These are phyloP conservation scores for Agrenia bidenticulata DNA, from an alignment of 2,888 invertebrate species.

Conservation along the genomic window DNA sequence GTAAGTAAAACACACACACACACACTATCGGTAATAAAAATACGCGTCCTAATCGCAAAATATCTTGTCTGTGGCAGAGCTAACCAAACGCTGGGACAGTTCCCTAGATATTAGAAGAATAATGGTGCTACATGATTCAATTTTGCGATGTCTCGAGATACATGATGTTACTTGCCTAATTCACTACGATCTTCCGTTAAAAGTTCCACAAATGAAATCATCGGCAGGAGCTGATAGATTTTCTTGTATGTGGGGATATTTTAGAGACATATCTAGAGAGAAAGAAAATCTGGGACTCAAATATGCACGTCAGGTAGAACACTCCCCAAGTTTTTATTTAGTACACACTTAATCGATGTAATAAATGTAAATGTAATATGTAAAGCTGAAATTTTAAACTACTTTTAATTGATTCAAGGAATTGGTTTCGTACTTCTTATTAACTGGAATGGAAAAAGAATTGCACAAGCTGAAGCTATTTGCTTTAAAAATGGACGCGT, in stretches of 20 bases:
- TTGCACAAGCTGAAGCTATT: conserved; percentile 26
- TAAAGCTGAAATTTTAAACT: too few species aligned
- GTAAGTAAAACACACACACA: too few species aligned
- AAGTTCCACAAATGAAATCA: neutral
- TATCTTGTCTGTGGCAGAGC: too few species aligned
- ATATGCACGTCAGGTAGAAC: too few species aligned
- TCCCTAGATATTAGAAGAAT: neutral
- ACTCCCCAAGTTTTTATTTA: too few species aligned
- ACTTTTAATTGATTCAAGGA: too few species aligned
- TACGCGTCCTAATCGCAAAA: too few species aligned
- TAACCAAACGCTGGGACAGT: conserved; percentile 7
- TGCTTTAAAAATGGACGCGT: neutral
- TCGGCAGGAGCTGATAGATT: conserved; percentile 9
- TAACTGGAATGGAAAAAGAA: conserved; percentile 28
- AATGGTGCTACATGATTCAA: conserved; percentile 22
- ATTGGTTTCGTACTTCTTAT: conserved; percentile 26
- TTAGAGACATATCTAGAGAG: conserved; percentile 9
- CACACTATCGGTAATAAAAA: too few species aligned
- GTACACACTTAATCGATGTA: too few species aligned
- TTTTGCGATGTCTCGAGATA: conserved; percentile 19
- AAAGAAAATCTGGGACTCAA: neutral
- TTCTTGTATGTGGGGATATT: conserved; percentile 14
- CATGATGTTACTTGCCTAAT: conserved; percentile 19
- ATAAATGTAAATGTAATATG: too few species aligned
- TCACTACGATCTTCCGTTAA: conserved; percentile 21